A percentile compares a stretch with the other conserved stretches of the same genome.
Conservation (phyloP, 2,888 invertebrate species). For the Agrochola lota region DNA sequence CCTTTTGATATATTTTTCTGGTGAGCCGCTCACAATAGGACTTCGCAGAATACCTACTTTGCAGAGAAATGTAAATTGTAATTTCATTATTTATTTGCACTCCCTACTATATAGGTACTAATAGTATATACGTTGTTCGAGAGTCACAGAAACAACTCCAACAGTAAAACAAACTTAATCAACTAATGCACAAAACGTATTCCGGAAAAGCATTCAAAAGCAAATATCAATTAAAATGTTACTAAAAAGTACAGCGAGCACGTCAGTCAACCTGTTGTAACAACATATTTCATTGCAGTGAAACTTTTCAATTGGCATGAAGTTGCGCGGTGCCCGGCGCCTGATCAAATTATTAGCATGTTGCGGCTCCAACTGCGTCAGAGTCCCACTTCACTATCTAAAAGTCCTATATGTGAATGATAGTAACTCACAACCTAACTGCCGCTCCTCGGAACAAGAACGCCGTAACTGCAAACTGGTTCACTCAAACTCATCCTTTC, state of each 20-base stretch:
- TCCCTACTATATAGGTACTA: neutral
- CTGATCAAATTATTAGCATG: constrained; percentile 89
- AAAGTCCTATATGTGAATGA: constrained; percentile 71
- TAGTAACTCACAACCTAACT: constrained; percentile 57
- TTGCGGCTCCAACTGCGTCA: constrained; percentile 82
- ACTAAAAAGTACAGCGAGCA: constrained; percentile 66
- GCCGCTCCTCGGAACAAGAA: constrained; percentile 64
- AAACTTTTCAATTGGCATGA: constrained; percentile 86
- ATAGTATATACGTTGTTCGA: neutral
- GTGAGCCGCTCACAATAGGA: neutral
- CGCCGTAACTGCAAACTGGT: constrained; percentile 64
- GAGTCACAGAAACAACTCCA: constrained; percentile 20
- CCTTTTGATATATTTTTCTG: neutral
- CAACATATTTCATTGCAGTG: constrained; percentile 80
- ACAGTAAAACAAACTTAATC: constrained; percentile 47
- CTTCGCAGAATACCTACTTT: neutral
- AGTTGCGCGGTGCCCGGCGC: constrained; percentile 82
- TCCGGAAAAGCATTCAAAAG: constrained; percentile 45
- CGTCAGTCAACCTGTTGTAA: constrained; percentile 73
- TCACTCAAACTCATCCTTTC: constrained; percentile 67
- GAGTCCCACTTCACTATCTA: constrained; percentile 72
- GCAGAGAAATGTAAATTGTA: neutral
- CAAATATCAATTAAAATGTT: constrained; percentile 69
- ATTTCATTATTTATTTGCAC: neutral
- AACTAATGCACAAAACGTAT: constrained; percentile 46